phyloP scores from a whole-genome alignment of 2,888 invertebrate genomes.

The Epinotia demarniana region DNA sequence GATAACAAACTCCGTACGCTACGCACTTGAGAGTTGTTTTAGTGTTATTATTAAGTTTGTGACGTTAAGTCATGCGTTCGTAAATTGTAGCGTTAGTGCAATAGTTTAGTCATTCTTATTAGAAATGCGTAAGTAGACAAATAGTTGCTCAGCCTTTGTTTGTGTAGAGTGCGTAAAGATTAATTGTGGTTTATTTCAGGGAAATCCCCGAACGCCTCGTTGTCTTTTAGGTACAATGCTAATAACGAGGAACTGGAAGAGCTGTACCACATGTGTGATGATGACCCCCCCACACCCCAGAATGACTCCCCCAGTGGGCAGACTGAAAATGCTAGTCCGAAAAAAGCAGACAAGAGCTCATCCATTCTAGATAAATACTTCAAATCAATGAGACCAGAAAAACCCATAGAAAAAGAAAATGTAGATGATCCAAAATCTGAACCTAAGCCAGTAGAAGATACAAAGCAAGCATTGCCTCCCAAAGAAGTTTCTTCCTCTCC shows the following conservation, averaged over 20 bases:
- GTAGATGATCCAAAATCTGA: slow-evolving; percentile 65
- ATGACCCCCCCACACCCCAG: slow-evolving; percentile 81
- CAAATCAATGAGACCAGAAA: slow-evolving; percentile 71
- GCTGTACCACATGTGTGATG: slow-evolving; percentile 86
- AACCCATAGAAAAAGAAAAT: slow-evolving; percentile 69
- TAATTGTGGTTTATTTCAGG: slow-evolving; percentile 60
- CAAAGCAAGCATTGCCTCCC: slow-evolving; percentile 55
- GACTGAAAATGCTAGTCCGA: slow-evolving; percentile 76
- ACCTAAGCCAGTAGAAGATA: slow-evolving; percentile 63
- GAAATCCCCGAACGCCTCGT: slow-evolving; percentile 77
- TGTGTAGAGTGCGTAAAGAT: slow-evolving; percentile 30
- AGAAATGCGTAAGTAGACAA: slow-evolving; percentile 42
- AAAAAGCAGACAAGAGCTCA: slow-evolving; percentile 74
- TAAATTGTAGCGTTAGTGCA: slow-evolving; percentile 3
- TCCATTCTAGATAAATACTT: slow-evolving; percentile 82
- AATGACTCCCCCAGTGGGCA: slow-evolving; percentile 68
- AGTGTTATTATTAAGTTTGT: slow-evolving; percentile 30
- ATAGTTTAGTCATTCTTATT: slow-evolving; percentile 32
- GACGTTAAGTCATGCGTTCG: slow-evolving; percentile 18
- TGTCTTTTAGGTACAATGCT: slow-evolving; percentile 90
- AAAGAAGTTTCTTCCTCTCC: slow-evolving; percentile 80
- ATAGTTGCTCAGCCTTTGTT: slow-evolving; percentile 21
- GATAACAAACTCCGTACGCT: slow-evolving; percentile 56
- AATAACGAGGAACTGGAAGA: slow-evolving; percentile 91
- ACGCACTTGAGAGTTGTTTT: slow-evolving; percentile 48